Percentiles rank a stretch among this genome's conserved stretches.
Conservation (phyloP, 2,113 vertebrate genomes). For the Clarias magur region DNA sequence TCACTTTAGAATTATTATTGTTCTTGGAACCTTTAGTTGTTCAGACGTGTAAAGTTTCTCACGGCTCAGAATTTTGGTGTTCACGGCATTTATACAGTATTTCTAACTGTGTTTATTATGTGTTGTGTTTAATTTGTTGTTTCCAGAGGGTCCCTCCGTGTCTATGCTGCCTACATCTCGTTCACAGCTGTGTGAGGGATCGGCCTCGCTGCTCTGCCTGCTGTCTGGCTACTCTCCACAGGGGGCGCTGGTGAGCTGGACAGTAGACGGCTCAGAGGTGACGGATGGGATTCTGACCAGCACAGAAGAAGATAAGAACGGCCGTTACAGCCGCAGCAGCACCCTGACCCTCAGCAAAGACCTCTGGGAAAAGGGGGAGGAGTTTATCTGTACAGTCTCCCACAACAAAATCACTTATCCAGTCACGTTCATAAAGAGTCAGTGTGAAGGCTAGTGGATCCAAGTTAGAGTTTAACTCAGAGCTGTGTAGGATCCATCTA, state of each 20-base stretch:
- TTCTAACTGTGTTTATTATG: too few species aligned
- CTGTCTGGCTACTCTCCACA: slow-evolving; percentile 41
- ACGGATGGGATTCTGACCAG: slow-evolving; percentile 28
- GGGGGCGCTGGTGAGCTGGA: slow-evolving; percentile 31
- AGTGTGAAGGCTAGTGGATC: background rate
- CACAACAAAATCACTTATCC: slow-evolving; percentile 42
- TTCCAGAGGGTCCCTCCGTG: slow-evolving; percentile 26
- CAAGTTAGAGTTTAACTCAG: background rate
- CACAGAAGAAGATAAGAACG: slow-evolving; percentile 54
- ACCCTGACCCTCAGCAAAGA: slow-evolving; percentile 50
- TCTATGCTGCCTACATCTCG: slow-evolving; percentile 41
- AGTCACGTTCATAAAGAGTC: slow-evolving; percentile 20
- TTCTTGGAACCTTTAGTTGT: too few species aligned
- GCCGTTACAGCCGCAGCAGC: slow-evolving; percentile 56
- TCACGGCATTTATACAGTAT: background rate
- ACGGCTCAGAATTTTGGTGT: background rate
- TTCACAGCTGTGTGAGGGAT: slow-evolving; percentile 31
- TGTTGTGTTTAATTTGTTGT: too few species aligned
- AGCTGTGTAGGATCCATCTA: background rate
- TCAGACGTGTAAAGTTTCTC: too few species aligned
- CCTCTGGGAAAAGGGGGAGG: slow-evolving; percentile 40
- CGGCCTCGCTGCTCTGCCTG: slow-evolving; percentile 43
- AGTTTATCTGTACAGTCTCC: slow-evolving; percentile 50
- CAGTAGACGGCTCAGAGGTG: background rate
- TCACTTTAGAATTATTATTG: too few species aligned